Evolutionary conservation across 1,140 invertebrate species (phyloP), one percentile per base, ranked within the genome.

Genomic region (Mactra quadrangularis): DNA sequence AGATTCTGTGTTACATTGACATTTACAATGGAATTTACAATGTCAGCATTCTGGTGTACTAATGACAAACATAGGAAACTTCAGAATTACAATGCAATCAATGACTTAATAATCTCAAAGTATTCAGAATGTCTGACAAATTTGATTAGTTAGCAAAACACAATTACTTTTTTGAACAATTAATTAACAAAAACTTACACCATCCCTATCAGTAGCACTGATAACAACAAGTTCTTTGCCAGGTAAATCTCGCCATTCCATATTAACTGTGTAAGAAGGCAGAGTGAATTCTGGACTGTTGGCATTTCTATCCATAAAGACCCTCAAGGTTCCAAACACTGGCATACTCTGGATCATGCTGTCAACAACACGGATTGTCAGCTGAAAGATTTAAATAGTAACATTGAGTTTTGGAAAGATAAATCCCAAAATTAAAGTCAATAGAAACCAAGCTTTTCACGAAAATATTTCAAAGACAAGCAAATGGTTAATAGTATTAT

Each of bases 121-220:
- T n/a, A n/a, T n/a, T n/a, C n/a, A n/a, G n/a, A n/a, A n/a, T n/a
- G n/a, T n/a, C n/a, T n/a, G n/a, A n/a, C n/a, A n/a, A n/a, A n/a
- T n/a, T n/a, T n/a, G n/a, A n/a, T n/a, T n/a, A n/a, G n/a, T n/a
- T n/a, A n/a, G n/a, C n/a, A n/a, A n/a, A n/a, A n/a, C n/a, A n/a
- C n/a, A n/a, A n/a, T n/a, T n/a, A n/a, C n/a, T n/a, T n/a, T n/a
- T n/a, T n/a, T n/a, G n/a, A n/a, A n/a, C n/a, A n/a, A n/a, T n/a
- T n/a, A n/a, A n/a, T n/a, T n/a, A n/a, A n/a, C n/a, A n/a, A 38
- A 29, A 1, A 68, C 79, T 64, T 64, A 82, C 79, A 6, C 41
- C 47, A 53, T 82, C 79, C 17, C n/a, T 11, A 64, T 82, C 79
- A 35, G 70, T 50, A 11, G 79, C 79, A 15, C 4, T 13, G 3